Percentiles rank a stretch among this genome's conserved stretches.
These are phyloP conservation scores for Axinella damicornis DNA, from an alignment of 37 sponge, comb jelly and placozoan genomes.

Conservation along the genomic window DNA sequence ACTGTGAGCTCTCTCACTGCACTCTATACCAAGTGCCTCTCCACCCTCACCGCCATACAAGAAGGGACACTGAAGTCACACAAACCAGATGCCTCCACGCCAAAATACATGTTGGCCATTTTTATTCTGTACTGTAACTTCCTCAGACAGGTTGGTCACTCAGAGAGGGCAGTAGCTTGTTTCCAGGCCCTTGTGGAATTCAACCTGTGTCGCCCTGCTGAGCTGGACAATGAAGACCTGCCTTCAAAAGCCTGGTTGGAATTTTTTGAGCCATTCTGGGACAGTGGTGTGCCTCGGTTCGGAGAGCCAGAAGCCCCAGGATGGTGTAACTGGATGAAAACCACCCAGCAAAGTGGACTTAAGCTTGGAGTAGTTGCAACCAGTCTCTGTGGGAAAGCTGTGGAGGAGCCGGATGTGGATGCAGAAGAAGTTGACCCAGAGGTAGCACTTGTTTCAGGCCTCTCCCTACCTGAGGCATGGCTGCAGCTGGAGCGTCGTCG, in stretches of 20 bases:
- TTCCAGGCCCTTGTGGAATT: conserved; percentile 91
- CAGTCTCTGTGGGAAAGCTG: neutral
- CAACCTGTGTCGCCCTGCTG: conserved; percentile 72
- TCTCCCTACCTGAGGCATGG: conserved; percentile 69
- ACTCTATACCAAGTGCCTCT: conserved; percentile 68
- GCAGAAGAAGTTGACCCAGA: conserved; percentile 7
- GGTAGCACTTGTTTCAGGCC: conserved; percentile 2
- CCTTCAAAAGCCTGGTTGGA: conserved; percentile 13
- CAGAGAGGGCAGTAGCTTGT: conserved; percentile 84
- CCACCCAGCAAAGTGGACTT: neutral
- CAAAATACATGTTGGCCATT: conserved; percentile 55
- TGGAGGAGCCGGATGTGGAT: neutral
- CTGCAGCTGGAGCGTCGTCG: conserved; percentile 61
- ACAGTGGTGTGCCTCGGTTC: conserved; percentile 72
- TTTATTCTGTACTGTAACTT: conserved; percentile 66
- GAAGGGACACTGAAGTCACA: conserved; percentile 82
- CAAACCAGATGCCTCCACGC: conserved; percentile 51
- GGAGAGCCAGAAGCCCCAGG: conserved; percentile 78
- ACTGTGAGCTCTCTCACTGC: conserved; percentile 30
- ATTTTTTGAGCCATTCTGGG: conserved; percentile 89
- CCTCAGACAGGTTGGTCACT: conserved; percentile 70
- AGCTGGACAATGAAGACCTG: neutral
- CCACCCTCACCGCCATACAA: conserved; percentile 64
- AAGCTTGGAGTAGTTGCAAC: neutral
- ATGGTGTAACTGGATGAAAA: conserved; percentile 77